phyloP scores from a whole-genome alignment of 2,113 vertebrate genomes.

The Psammodynastes pulverulentus region DNA sequence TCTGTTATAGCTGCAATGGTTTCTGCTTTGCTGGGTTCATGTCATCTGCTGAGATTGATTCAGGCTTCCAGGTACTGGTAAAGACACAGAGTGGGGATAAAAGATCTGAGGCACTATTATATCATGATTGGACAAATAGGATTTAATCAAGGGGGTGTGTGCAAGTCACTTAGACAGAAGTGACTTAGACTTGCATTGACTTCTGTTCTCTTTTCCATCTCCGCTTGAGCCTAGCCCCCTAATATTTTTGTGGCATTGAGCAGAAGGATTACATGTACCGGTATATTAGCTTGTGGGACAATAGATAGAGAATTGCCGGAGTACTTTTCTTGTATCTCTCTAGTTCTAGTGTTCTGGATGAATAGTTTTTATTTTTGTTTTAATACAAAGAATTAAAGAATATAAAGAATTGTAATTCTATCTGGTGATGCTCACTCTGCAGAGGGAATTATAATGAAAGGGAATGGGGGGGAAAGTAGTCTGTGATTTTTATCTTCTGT shows the following conservation, averaged over 20 bases:
- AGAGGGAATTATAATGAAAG: not conserved
- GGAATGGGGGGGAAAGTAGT: not conserved
- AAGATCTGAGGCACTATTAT: not conserved
- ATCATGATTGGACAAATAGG: not conserved
- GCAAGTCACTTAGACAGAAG: not conserved
- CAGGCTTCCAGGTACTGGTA: not conserved
- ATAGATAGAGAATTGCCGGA: not conserved
- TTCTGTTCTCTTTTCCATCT: not conserved
- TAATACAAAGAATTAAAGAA: too few species aligned
- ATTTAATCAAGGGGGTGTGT: not conserved
- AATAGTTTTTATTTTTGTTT: not conserved
- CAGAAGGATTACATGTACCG: not conserved
- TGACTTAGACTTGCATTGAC: too few species aligned
- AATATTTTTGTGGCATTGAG: fast-evolving
- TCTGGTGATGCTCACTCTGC: not conserved
- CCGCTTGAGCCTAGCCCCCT: not conserved
- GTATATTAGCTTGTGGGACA: not conserved
- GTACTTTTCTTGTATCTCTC: not conserved
- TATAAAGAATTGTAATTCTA: not conserved
- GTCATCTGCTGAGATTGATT: not conserved
- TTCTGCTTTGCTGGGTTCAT: not conserved
- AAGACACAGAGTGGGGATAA: not conserved
- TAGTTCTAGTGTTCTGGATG: not conserved
- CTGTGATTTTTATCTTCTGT: not conserved
- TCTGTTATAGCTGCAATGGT: not conserved